Percentiles rank a stretch among this genome's conserved stretches.
These are phyloP conservation scores for Odontophorus gujanensis DNA, from an alignment of 2,113 vertebrate species.

Conservation along the genomic window DNA sequence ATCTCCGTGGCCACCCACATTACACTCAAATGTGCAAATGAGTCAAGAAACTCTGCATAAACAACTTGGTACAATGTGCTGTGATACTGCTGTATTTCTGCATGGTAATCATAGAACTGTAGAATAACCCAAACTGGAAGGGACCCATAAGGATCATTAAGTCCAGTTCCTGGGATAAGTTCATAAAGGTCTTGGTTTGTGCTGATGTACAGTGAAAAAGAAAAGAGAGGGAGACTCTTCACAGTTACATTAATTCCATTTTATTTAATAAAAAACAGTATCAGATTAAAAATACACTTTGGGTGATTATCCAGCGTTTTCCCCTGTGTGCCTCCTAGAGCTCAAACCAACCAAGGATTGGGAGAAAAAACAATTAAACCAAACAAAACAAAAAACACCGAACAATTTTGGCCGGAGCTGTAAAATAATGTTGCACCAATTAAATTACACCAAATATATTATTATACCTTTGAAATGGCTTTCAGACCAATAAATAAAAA, in stretches of 20 bases:
- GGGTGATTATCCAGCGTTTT: conserved; percentile 80
- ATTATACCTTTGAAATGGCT: conserved; percentile 93
- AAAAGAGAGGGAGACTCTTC: conserved; percentile 30
- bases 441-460: conserved; percentile 91
- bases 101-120: background rate
- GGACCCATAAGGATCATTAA: no score
- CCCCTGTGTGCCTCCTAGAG: conserved; percentile 69
- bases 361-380: conserved; percentile 33
- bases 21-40: background rate
- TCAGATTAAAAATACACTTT: conserved; percentile 82
- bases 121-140: no score
- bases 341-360: conserved; percentile 77
- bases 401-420: conserved; percentile 80
- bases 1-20: conserved; percentile 41
- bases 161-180: background rate
- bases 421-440: conserved; percentile 83
- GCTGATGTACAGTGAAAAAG: background rate
- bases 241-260: conserved; percentile 71
- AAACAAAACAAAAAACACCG: conserved; percentile 35
- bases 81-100: conserved; percentile 34
- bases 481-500: conserved; percentile 98
- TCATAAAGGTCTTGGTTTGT: conserved; percentile 5
- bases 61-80: conserved; percentile 19
- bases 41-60: conserved; percentile 56
- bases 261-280: conserved; percentile 84